phyloP scores from a whole-genome alignment of 2,888 invertebrate species.

The Spodoptera picta region DNA sequence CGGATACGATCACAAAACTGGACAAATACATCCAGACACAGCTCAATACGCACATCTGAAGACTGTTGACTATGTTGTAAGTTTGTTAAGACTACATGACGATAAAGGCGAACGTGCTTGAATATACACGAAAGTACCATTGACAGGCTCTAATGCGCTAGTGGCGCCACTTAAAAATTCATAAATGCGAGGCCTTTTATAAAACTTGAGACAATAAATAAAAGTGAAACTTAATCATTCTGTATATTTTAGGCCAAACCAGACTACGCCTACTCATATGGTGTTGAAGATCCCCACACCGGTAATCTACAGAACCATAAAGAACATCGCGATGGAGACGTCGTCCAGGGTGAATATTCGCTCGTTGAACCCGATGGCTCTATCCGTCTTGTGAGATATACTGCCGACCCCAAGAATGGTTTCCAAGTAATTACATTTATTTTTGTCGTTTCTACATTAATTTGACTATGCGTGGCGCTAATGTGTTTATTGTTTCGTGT shows the following conservation, averaged over 20 bases:
- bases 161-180: too few relatives aligned
- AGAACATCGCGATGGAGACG: slow-evolving; percentile 92
- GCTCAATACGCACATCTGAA: slow-evolving; percentile 86
- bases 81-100: slow-evolving; percentile 40
- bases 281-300: slow-evolving; percentile 92
- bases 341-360: slow-evolving; percentile 92
- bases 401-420: slow-evolving; percentile 92
- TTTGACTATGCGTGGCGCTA: too few relatives aligned
- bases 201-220: too few relatives aligned
- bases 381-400: slow-evolving; percentile 92
- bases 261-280: slow-evolving; percentile 93
- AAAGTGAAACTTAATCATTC: too few relatives aligned
- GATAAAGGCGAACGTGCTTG: too few relatives aligned
- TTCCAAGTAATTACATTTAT: slow-evolving; percentile 88
- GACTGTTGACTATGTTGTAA: slow-evolving; percentile 91
- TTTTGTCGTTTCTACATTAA: too few relatives aligned
- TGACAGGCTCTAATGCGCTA: too few relatives aligned
- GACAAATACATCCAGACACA: slow-evolving; percentile 83
- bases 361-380: slow-evolving; percentile 93
- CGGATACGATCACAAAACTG: slow-evolving; percentile 83
- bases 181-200: too few relatives aligned
- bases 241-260: slow-evolving; percentile 89
- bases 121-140: too few relatives aligned
- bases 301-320: slow-evolving; percentile 92
- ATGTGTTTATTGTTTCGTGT: not conserved